Conservation (phyloP, 1,140 invertebrate genomes). For the Drosophila setifemur region DNA sequence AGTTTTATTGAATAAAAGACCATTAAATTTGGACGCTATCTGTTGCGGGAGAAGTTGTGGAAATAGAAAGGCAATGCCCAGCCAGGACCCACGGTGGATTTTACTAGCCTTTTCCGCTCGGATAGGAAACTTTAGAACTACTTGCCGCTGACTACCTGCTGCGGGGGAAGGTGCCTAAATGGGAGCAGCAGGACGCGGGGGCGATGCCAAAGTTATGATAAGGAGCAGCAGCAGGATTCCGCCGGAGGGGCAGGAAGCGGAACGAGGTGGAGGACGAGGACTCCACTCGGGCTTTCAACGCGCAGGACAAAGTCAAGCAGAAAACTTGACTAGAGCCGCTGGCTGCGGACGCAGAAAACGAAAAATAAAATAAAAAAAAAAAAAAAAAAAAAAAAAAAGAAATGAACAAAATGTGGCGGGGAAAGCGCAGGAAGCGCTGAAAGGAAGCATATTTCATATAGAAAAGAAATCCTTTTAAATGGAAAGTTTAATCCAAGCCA, state of each 20-base stretch:
- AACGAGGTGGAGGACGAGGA: too few species aligned
- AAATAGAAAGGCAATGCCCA: constrained; percentile 64
- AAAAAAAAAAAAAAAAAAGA: background rate
- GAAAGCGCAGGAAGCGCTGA: constrained; percentile 59
- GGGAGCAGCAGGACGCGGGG: background rate
- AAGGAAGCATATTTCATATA: constrained; percentile 76
- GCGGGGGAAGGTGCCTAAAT: background rate
- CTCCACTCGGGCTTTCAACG: constrained; percentile 41
- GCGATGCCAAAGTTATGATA: constrained; percentile 77
- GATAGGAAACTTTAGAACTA: constrained; percentile 75
- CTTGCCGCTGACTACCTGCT: constrained; percentile 74
- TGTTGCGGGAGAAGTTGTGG: constrained; percentile 73
- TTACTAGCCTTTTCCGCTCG: constrained; percentile 77
- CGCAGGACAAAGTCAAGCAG: constrained; percentile 73
- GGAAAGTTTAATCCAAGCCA: constrained; percentile 68
- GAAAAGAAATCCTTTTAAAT: constrained; percentile 78
- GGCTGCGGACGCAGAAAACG: constrained; percentile 11
- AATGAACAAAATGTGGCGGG: background rate
- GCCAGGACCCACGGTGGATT: constrained; percentile 36
- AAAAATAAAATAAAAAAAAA: background rate
- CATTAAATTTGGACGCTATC: constrained; percentile 81
- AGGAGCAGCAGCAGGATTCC: constrained; percentile 61
- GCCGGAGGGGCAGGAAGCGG: constrained; percentile 4
- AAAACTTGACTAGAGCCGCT: constrained; percentile 64
- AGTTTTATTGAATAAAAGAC: constrained; percentile 80